Conservation (phyloP, 2,113 vertebrate species). For the human (Homo sapiens) region DNA sequence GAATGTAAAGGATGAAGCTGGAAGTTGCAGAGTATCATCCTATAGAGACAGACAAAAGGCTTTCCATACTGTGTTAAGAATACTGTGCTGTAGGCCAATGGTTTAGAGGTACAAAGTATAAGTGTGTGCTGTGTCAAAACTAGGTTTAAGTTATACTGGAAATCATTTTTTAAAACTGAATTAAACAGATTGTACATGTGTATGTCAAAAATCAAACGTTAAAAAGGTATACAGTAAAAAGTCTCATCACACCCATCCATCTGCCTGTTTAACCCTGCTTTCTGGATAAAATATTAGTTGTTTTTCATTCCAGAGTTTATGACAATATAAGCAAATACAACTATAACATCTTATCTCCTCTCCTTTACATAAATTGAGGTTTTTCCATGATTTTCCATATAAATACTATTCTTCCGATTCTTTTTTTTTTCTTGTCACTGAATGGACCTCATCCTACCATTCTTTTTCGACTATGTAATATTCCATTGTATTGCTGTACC, state of each 20-base stretch:
- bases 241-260: not conserved
- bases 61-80: not conserved
- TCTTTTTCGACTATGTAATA: not conserved
- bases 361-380: not conserved
- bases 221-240: not conserved
- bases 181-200: not conserved
- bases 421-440: too few species aligned
- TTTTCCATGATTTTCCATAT: not conserved
- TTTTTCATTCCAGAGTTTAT: not conserved
- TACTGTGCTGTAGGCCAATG: not conserved
- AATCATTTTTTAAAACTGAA: not conserved
- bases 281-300: not conserved
- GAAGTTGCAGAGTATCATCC: not conserved
- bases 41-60: not conserved
- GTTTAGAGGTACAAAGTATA: not conserved
- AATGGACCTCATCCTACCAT: too few species aligned
- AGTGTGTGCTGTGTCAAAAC: not conserved
- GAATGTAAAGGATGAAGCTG: not conserved
- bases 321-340: not conserved
- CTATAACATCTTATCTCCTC: not conserved
- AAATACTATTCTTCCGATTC: not conserved
- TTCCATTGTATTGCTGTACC: not conserved
- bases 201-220: not conserved
- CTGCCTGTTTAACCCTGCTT: not conserved
- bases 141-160: not conserved